phyloP scores from a whole-genome alignment of 2,797 vertebrate species.

The Oryzias dopingdopingensis region DNA sequence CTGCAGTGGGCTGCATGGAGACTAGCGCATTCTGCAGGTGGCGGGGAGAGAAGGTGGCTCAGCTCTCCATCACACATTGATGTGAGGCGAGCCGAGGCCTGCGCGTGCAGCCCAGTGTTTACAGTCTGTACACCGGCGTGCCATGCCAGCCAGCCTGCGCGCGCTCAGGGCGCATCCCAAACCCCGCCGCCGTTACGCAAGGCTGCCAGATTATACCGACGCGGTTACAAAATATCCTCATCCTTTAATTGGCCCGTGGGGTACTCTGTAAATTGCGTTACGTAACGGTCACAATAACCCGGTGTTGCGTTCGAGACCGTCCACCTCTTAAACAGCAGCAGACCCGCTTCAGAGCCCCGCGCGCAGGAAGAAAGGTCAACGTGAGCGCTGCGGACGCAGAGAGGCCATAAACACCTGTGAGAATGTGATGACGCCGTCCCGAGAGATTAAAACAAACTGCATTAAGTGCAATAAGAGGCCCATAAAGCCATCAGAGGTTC shows the following conservation, averaged over 20 bases:
- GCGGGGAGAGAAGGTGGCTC: conserved; percentile 76
- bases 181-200: conserved; percentile 54
- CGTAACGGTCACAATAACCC: conserved; percentile 48
- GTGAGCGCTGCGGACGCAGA: conserved; percentile 19
- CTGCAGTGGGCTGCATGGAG: conserved; percentile 81
- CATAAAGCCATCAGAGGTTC: conserved; percentile 55
- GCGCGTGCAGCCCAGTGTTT: conserved; percentile 56
- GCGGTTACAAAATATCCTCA: conserved; percentile 48
- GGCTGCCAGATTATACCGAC: conserved; percentile 32
- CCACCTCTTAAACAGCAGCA: too few relatives aligned
- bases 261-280: conserved; percentile 62
- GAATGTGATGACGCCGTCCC: conserved; percentile 46
- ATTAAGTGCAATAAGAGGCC: conserved; percentile 51
- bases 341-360: too few relatives aligned
- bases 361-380: conserved; percentile 20
- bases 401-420: conserved; percentile 25
- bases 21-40: conserved; percentile 96
- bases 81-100: conserved; percentile 62
- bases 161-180: conserved; percentile 39
- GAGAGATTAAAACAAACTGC: conserved; percentile 61
- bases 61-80: conserved; percentile 65
- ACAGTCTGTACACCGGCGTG: conserved; percentile 41
- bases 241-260: conserved; percentile 58
- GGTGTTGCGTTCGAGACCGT: conserved; percentile 32
- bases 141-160: conserved; percentile 46